Evolutionary conservation across 2,797 vertebrate species (phyloP), one percentile per base, ranked within the genome.

Genomic region (Phyllotis vaccarum): DNA sequence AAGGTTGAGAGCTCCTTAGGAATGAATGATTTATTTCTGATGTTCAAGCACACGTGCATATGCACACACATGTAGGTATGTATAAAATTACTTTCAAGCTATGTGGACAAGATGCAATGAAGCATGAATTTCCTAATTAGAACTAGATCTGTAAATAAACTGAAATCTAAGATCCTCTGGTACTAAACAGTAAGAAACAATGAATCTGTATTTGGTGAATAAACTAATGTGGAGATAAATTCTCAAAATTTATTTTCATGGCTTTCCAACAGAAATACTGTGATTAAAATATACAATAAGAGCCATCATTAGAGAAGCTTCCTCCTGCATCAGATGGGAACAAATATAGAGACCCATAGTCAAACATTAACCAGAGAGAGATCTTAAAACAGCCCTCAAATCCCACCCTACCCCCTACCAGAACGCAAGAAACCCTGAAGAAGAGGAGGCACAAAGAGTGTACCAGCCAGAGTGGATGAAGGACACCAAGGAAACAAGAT

Each of bases 231-330:
- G 21, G 16, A 90, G 2, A 2, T 76, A 58, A 10, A n/a, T 83
- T 83, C 75, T 83, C 37, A 81, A 81, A 89, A 88, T 64, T 85
- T 92, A 85, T 85, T 94, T 74, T 46, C 58, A 56, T 46, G 90
- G 34, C 62, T 43, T 82, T n/a, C 70, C 46, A 91, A 81, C 0
- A 91, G 52, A 86, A 91, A 91, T 58, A 76, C 27, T 72, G 13
- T n/a, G 27, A 91, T 64, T 70, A 79, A 64, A 93, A 95, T 5
- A 13, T 74, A 0, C n/a, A 95, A 80, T 34, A 17, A 70, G 19
- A n/a, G 34, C n/a, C 17, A 70, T 21, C n/a, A 70, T 70, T n/a
- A 70, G n/a, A 70, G 68, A 70, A 37, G 68, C 68, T 70, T 70
- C 17, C 68, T 70, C n/a, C n/a, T 37, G 34, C n/a, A 70, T 17